Evolutionary conservation across 2,113 vertebrate genomes (phyloP).

Genomic region (Nothobranchius furzeri): DNA sequence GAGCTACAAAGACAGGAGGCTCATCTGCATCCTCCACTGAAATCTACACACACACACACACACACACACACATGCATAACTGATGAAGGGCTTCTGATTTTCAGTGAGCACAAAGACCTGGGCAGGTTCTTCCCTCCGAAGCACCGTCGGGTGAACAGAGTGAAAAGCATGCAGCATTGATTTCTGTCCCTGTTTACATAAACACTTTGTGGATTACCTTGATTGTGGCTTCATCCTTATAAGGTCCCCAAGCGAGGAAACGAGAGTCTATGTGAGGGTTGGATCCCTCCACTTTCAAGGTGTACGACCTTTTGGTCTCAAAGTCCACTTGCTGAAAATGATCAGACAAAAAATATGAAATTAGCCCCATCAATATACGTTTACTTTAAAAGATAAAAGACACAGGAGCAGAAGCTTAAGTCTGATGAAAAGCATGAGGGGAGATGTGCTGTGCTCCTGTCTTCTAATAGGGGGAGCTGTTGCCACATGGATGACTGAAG

Average conservation of each 20-base stretch:
- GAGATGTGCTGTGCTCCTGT: not conserved
- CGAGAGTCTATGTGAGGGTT: slow-evolving; percentile 90
- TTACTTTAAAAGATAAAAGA: not conserved
- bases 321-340: slow-evolving; percentile 87
- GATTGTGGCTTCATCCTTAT: slow-evolving; percentile 93
- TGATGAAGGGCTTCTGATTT: not conserved
- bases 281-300: slow-evolving; percentile 92
- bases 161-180: not conserved
- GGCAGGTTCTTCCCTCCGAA: not conserved
- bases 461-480: slow-evolving; percentile 75
- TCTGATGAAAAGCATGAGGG: not conserved
- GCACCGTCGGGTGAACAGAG: not conserved
- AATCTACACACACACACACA: slow-evolving; percentile 38
- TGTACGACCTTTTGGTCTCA: slow-evolving; percentile 92
- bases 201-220: slow-evolving; percentile 76
- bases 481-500: slow-evolving; percentile 47
- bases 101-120: too few species aligned
- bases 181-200: not conserved
- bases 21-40: slow-evolving; percentile 94
- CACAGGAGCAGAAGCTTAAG: slow-evolving; percentile 12
- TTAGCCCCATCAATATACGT: not conserved
- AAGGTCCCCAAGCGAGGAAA: slow-evolving; percentile 93
- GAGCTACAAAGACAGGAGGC: slow-evolving; percentile 88
- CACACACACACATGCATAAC: not conserved
- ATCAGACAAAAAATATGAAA: not conserved